phyloP scores from a whole-genome alignment of 2,113 vertebrate genomes.

The Pedionomus torquatus region DNA sequence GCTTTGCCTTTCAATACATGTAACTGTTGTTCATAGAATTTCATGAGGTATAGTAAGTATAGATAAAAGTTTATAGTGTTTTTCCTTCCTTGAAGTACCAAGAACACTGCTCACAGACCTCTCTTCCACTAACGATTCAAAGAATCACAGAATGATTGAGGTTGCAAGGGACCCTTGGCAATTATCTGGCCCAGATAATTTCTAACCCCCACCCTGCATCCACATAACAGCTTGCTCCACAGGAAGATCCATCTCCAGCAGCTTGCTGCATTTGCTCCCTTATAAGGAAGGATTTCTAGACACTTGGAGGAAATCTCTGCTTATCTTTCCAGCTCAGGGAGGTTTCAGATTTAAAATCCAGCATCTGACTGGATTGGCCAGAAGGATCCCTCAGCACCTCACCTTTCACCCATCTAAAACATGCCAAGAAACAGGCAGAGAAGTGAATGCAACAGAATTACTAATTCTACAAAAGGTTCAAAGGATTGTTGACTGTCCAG shows the following conservation, averaged over 20 bases:
- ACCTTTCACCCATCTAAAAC: neutral
- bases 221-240: neutral
- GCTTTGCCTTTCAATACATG: neutral
- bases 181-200: neutral
- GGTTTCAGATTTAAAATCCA: neutral
- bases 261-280: neutral
- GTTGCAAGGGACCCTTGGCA: neutral
- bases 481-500: neutral
- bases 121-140: neutral
- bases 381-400: neutral
- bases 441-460: neutral
- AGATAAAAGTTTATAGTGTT: neutral
- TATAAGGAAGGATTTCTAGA: conserved; percentile 17
- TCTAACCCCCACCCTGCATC: neutral
- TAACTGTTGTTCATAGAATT: neutral
- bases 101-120: neutral
- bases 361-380: neutral
- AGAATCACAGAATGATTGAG: neutral
- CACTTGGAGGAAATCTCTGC: neutral
- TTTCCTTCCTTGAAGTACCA: neutral
- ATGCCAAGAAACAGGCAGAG: neutral
- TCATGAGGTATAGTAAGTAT: neutral
- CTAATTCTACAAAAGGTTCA: neutral
- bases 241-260: neutral
- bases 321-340: neutral